Evolutionary conservation across 1,140 invertebrate species (phyloP).

Genomic region (Lerema accius): DNA sequence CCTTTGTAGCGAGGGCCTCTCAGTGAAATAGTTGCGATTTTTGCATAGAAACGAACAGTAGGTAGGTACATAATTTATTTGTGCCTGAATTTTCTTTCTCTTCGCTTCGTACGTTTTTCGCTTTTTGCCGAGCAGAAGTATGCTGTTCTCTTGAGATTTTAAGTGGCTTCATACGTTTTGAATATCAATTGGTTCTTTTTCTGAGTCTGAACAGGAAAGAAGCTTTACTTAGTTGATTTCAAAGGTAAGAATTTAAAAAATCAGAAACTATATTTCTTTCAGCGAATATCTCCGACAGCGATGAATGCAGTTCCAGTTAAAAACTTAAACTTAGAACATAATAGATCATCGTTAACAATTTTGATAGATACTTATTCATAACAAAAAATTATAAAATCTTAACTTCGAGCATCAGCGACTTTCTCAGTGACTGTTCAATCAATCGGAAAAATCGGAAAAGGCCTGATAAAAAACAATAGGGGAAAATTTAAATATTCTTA

Average conservation of each 20-base stretch:
- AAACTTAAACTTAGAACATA: no score
- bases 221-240: conserved; percentile 4
- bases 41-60: conserved; percentile 20
- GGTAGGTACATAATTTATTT: conserved; percentile 31
- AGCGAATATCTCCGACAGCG: background rate
- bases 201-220: conserved; percentile 12
- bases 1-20: conserved; percentile 13
- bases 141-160: conserved; percentile 32
- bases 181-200: conserved; percentile 30
- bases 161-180: conserved; percentile 30
- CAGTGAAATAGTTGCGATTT: conserved; percentile 28
- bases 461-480: conserved; percentile 32
- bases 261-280: background rate
- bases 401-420: no score
- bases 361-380: no score
- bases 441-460: conserved; percentile 1
- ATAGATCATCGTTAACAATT: no score
- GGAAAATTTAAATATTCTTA: conserved; percentile 42
- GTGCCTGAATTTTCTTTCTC: conserved; percentile 15
- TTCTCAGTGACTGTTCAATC: no score
- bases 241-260: background rate
- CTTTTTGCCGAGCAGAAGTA: conserved; percentile 20
- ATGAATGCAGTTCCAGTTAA: no score
- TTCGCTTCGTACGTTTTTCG: conserved; percentile 19
- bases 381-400: background rate